Conservation (phyloP, 2,888 invertebrate species). For the Polyommatus icarus region DNA sequence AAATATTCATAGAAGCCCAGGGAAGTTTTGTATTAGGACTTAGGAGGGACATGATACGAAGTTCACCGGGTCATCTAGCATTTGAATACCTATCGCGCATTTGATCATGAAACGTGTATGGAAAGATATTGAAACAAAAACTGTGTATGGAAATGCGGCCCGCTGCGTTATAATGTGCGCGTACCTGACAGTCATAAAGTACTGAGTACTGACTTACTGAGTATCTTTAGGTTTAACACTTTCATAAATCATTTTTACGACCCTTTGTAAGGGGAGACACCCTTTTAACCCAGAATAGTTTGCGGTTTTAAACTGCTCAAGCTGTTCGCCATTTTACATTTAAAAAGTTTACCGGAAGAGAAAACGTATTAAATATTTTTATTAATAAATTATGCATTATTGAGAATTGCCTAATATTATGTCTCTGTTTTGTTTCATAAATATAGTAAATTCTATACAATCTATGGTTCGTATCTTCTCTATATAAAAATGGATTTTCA, state of each 20-base stretch:
- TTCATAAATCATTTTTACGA: conserved; percentile 70
- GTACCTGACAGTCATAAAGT: not conserved
- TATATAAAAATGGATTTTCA: too few species aligned
- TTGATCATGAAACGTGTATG: too few species aligned
- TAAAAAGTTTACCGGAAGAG: not conserved
- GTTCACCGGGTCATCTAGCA: too few species aligned
- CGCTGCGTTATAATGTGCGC: not conserved
- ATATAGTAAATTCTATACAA: too few species aligned
- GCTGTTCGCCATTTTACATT: not conserved
- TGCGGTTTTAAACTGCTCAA: conserved; percentile 33
- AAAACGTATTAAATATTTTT: not conserved
- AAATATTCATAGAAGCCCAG: too few species aligned
- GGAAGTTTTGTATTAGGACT: too few species aligned
- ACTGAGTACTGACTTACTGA: conserved; percentile 5
- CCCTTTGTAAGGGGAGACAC: conserved; percentile 61
- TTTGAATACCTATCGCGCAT: too few species aligned
- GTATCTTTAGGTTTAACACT: conserved; percentile 46
- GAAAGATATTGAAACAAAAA: too few species aligned
- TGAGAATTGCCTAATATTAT: not conserved
- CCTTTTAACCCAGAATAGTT: conserved; percentile 57
- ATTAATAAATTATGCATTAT: not conserved
- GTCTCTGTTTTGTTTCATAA: not conserved
- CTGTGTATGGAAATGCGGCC: too few species aligned
- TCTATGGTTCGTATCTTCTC: too few species aligned
- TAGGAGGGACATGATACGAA: too few species aligned